Conservation (phyloP, 2,113 vertebrate genomes). For the Misgurnus mizolepis region DNA sequence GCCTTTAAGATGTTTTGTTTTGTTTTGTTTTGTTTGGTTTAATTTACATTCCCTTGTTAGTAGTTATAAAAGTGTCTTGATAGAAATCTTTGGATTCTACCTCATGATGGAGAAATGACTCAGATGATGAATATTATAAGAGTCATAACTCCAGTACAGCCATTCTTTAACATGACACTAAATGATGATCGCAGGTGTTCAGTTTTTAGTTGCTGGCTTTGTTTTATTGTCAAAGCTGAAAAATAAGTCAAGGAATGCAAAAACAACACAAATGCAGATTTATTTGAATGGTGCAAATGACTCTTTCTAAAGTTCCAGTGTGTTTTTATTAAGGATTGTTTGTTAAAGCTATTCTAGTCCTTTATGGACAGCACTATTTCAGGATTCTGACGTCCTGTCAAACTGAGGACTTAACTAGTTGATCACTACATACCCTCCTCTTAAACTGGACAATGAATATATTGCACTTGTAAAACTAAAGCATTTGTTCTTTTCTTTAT, state of each 20-base stretch:
- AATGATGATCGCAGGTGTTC: background rate
- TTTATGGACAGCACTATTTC: background rate
- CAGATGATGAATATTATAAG: background rate
- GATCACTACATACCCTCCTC: background rate
- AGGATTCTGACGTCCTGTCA: background rate
- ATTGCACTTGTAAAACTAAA: constrained; percentile 2
- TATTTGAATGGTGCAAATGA: background rate
- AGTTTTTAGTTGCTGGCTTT: too few species aligned
- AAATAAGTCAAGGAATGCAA: background rate
- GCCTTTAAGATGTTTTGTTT: background rate
- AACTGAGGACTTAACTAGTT: constrained; percentile 5
- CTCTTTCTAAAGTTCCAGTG: background rate
- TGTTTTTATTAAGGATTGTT: background rate
- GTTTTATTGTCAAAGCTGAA: background rate
- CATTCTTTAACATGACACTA: background rate
- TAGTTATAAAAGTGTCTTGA: constrained; percentile 13
- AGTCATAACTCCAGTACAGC: constrained; percentile 6
- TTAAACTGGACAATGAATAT: background rate
- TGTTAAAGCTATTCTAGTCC: background rate
- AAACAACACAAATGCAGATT: background rate
- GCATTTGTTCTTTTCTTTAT: background rate
- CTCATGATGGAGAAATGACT: constrained; percentile 29
- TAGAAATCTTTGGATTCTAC: constrained; percentile 36
- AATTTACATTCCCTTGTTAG: constrained; percentile 14
- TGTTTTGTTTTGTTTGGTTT: background rate